phyloP scores from a whole-genome alignment of 2,888 invertebrate genomes.

The Tanypteryx hageni region DNA sequence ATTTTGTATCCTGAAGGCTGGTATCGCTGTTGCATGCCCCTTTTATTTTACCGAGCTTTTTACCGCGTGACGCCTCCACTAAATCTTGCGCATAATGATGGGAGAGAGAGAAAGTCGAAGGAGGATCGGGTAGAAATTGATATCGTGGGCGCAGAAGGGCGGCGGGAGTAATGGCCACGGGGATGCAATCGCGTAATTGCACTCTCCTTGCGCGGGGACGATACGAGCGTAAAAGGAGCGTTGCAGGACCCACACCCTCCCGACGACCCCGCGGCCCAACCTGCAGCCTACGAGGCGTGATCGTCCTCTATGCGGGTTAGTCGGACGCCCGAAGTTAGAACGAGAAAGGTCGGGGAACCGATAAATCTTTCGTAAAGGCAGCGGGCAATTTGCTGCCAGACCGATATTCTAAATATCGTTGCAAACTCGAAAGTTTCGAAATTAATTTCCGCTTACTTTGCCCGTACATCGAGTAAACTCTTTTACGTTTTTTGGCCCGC shows the following conservation, averaged over 20 bases:
- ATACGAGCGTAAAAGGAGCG: background rate
- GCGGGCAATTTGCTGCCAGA: no score
- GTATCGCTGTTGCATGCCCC: background rate
- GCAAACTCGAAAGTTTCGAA: no score
- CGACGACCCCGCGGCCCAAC: background rate
- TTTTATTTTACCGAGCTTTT: background rate
- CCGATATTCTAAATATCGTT: no score
- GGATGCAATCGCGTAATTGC: background rate
- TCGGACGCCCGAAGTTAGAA: no score
- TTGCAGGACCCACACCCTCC: background rate
- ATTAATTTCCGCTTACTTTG: no score
- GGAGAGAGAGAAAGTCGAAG: background rate
- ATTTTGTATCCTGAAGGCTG: constrained; percentile 13
- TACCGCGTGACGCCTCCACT: background rate
- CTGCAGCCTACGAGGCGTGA: background rate
- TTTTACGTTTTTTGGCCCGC: no score
- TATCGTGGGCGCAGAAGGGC: background rate
- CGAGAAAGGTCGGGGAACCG: no score
- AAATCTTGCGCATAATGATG: constrained; percentile 27
- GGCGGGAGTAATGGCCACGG: background rate
- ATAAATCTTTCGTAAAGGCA: no score
- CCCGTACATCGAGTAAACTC: no score
- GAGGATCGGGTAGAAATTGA: background rate
- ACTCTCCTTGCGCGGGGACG: background rate
- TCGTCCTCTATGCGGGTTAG: no score